These are phyloP conservation scores for Artemia franciscana DNA, from an alignment of 1,140 invertebrate species.

Conservation along the genomic window DNA sequence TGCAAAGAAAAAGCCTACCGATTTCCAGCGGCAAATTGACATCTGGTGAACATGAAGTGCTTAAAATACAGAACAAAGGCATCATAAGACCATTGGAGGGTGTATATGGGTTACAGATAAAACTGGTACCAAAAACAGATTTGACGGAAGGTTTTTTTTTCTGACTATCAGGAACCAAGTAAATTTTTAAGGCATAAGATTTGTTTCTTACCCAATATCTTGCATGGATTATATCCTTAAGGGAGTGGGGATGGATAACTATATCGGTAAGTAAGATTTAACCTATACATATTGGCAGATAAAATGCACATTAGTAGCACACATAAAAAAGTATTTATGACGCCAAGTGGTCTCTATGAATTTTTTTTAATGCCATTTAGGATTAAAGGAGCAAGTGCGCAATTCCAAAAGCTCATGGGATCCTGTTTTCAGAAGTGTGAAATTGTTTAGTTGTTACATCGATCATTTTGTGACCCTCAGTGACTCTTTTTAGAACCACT, in stretches of 20 bases:
- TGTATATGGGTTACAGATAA: slow-evolving; percentile 1
- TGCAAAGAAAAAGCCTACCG: background rate
- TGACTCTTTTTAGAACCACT: slow-evolving; percentile 6
- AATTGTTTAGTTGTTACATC: background rate
- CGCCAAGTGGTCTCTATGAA: background rate
- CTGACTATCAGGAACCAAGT: slow-evolving; percentile 25
- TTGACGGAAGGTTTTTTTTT: slow-evolving; percentile 19
- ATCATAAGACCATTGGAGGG: slow-evolving; percentile 2
- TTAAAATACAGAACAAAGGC: slow-evolving; percentile 2
- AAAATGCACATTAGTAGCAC: background rate
- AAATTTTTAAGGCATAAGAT: slow-evolving; percentile 19
- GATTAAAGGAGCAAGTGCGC: background rate
- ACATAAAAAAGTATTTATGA: background rate
- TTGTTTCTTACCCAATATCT: no score
- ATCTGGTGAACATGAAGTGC: slow-evolving; percentile 1
- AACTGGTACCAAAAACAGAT: slow-evolving; percentile 13
- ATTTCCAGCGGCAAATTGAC: slow-evolving; percentile 1
- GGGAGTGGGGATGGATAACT: no score
- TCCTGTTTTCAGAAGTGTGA: background rate
- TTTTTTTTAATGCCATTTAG: background rate
- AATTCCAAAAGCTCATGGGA: background rate
- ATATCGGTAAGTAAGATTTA: no score
- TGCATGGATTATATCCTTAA: no score
- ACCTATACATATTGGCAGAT: background rate
- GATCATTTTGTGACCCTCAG: slow-evolving; percentile 7